These are phyloP conservation scores for Meda fulgida DNA, from an alignment of 2,797 vertebrate genomes.

Conservation along the genomic window DNA sequence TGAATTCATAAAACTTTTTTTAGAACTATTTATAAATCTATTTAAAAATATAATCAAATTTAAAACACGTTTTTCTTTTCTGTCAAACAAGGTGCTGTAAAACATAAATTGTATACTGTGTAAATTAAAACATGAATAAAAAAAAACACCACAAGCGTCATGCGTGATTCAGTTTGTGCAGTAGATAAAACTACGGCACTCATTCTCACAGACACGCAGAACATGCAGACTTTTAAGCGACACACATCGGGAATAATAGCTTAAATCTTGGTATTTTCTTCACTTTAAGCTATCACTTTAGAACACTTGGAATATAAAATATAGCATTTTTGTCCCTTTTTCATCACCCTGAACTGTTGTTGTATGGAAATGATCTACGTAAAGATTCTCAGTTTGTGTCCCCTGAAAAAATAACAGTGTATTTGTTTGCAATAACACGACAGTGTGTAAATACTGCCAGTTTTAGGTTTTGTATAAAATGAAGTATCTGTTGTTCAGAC, in stretches of 20 bases:
- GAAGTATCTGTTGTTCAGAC: conserved; percentile 67
- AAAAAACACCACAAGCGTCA: too few relatives aligned
- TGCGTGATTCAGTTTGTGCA: too few relatives aligned
- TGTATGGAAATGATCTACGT: background rate
- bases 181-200: too few relatives aligned
- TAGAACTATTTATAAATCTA: too few relatives aligned
- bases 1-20: too few relatives aligned
- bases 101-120: too few relatives aligned
- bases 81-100: too few relatives aligned
- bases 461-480: background rate
- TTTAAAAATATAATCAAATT: too few relatives aligned
- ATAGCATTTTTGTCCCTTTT: background rate
- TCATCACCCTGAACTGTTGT: background rate
- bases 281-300: background rate
- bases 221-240: too few relatives aligned
- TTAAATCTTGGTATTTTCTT: background rate
- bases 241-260: background rate
- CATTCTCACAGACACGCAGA: too few relatives aligned
- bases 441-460: background rate
- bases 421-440: background rate
- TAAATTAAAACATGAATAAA: background rate
- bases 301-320: background rate
- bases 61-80: too few relatives aligned
- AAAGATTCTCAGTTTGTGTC: background rate
- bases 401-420: background rate